phyloP scores from a whole-genome alignment of 2,797 vertebrate species.

The Galaxias olidus region DNA sequence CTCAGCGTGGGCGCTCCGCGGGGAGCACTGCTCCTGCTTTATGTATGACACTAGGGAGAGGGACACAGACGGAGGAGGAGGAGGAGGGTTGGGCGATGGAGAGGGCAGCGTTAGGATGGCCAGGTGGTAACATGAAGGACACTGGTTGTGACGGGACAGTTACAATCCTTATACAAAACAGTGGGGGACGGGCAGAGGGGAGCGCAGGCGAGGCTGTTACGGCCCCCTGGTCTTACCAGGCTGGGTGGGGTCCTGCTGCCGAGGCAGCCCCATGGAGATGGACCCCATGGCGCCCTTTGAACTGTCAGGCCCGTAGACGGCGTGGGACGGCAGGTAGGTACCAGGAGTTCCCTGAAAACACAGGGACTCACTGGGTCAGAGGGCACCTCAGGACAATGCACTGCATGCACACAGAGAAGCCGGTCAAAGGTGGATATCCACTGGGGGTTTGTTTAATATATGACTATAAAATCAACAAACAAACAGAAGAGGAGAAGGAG shows the following conservation, averaged over 20 bases:
- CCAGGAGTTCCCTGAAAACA: slow-evolving; percentile 90
- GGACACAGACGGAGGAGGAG: slow-evolving; percentile 14
- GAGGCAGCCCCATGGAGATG: slow-evolving; percentile 93
- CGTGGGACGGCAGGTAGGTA: slow-evolving; percentile 92
- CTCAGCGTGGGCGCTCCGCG: slow-evolving; percentile 80
- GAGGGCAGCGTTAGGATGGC: not conserved
- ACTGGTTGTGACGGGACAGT: not conserved
- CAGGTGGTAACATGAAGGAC: not conserved
- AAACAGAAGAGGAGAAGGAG: not conserved
- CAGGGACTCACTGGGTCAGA: not conserved
- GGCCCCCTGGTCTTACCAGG: slow-evolving; percentile 76
- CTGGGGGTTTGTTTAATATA: no score
- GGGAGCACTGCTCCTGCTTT: slow-evolving; percentile 88
- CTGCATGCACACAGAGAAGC: no score
- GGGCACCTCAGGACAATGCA: no score
- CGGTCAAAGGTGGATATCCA: not conserved
- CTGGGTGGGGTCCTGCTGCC: slow-evolving; percentile 91
- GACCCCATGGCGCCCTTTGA: slow-evolving; percentile 91
- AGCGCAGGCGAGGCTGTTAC: not conserved
- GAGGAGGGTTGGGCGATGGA: no score
- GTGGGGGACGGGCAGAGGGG: not conserved
- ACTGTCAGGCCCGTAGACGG: slow-evolving; percentile 86
- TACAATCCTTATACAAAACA: not conserved
- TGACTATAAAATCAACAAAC: not conserved
- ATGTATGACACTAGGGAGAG: slow-evolving; percentile 78